These are phyloP conservation scores for Tipula confusa DNA, from an alignment of 2,888 invertebrate species.

Conservation along the genomic window DNA sequence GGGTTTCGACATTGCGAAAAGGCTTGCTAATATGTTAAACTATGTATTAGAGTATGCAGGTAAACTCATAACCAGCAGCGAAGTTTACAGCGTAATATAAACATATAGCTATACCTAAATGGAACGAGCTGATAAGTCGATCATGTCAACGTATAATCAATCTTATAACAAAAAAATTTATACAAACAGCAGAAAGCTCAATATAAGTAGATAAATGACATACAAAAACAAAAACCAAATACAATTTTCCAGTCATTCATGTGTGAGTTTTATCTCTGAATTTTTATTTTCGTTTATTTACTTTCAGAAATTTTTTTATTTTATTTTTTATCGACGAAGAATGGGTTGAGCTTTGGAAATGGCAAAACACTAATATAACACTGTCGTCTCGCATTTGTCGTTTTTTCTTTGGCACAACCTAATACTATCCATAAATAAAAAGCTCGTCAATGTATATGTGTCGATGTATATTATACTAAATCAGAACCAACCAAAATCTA, in stretches of 20 bases:
- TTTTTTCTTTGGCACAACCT: neutral
- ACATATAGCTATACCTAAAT: neutral
- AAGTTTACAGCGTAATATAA: too few species aligned
- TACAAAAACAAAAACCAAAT: neutral
- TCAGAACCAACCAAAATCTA: neutral
- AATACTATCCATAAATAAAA: neutral
- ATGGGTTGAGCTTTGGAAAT: neutral
- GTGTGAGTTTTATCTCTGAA: neutral
- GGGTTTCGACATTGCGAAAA: too few species aligned
- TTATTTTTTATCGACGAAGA: neutral
- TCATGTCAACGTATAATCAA: neutral
- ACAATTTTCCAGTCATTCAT: neutral
- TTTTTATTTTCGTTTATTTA: neutral
- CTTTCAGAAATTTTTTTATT: neutral
- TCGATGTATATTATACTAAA: neutral
- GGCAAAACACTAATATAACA: neutral
- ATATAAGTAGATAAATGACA: neutral
- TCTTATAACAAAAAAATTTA: neutral
- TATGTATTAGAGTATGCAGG: too few species aligned
- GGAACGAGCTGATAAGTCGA: neutral
- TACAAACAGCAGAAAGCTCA: neutral
- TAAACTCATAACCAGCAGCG: too few species aligned
- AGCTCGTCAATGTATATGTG: neutral
- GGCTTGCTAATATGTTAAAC: too few species aligned
- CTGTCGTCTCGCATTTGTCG: neutral